Evolutionary conservation across 2,113 vertebrate genomes (phyloP), one percentile per base, ranked within the genome.

Genomic region (Columbina picui): DNA sequence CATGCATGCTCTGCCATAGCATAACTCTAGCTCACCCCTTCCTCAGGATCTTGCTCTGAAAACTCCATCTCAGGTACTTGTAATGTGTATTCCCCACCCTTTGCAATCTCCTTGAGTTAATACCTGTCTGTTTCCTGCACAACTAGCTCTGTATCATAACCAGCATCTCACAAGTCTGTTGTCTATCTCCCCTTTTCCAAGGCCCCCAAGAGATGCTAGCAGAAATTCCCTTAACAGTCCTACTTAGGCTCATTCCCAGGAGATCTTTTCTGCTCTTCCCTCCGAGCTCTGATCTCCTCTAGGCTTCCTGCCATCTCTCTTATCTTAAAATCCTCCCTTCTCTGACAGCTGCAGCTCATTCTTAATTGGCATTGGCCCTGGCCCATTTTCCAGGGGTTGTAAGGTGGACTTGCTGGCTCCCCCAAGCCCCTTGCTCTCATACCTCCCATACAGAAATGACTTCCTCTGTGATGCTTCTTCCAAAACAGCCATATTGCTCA

Each of bases 281-380:
- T 95, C 67, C 27, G 55, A 70, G 59, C 41, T 89, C 85, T 64
- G 30, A 83, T 85, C 78, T 90, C 57, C 36, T 79, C 41, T 73
- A 86, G 92, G 96, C 95, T 93, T 71, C 64, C 71, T 94, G 95
- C 92, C 92, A 93, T 92, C 50, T 71, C 70, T 75, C 70, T 95
- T 85, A 90, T 90, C 94, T 50, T 65, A 41, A 86, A 85, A 92
- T 92, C 76, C 90, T 94, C 76, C 82, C 71, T 5, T 64, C 67
- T 85, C 68, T 75, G 85, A 90, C 90, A 90, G 75, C 85, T 86
- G 83, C 75, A 93, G 67, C 57, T 93, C 56, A 27, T 36, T 64
- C 49, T 93, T 93, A 90, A 57, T 93, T 77, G 27, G 79, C 55
- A 55, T 86, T 92, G 79, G 83, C 83, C 63, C n/a, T n/a, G n/a